Evolutionary conservation across 1,140 invertebrate species (phyloP).

Genomic region (Neoseiulus cucumeris): DNA sequence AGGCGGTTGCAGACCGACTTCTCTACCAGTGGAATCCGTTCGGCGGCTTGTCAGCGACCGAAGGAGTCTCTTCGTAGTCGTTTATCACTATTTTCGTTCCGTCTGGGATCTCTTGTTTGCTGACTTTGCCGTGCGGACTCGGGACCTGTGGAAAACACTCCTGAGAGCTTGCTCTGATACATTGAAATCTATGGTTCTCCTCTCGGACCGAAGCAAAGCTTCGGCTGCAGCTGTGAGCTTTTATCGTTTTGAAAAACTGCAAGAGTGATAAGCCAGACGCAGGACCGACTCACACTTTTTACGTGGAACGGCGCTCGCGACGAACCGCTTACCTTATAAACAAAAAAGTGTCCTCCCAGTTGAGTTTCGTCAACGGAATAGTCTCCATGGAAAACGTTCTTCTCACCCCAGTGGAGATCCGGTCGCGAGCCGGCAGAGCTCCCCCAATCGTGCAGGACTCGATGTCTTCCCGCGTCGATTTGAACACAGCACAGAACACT

Average conservation of each 20-base stretch:
- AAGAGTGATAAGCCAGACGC: too few species aligned
- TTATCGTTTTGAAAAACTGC: too few species aligned
- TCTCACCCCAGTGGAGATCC: neutral
- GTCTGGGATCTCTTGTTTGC: neutral
- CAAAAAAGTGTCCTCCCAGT: neutral
- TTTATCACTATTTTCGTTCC: constrained; percentile 7
- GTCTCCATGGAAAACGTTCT: neutral
- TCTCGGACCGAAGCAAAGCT: too few species aligned
- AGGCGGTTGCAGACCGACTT: neutral
- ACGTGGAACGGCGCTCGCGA: too few species aligned
- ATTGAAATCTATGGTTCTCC: too few species aligned
- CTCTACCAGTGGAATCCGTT: neutral
- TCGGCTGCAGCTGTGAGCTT: too few species aligned
- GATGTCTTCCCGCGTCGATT: too few species aligned
- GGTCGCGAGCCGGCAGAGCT: neutral
- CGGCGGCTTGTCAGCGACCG: neutral
- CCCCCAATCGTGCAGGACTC: neutral
- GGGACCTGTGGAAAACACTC: neutral
- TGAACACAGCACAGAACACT: too few species aligned
- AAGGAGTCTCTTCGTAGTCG: neutral
- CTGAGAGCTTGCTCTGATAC: too few species aligned
- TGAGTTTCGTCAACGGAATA: neutral
- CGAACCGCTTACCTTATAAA: constrained; percentile 7
- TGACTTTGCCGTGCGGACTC: neutral
- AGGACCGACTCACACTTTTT: too few species aligned